Percentiles rank a stretch among this genome's conserved stretches.
Conservation (phyloP, 2,113 vertebrate species). For the Condylura cristata region DNA sequence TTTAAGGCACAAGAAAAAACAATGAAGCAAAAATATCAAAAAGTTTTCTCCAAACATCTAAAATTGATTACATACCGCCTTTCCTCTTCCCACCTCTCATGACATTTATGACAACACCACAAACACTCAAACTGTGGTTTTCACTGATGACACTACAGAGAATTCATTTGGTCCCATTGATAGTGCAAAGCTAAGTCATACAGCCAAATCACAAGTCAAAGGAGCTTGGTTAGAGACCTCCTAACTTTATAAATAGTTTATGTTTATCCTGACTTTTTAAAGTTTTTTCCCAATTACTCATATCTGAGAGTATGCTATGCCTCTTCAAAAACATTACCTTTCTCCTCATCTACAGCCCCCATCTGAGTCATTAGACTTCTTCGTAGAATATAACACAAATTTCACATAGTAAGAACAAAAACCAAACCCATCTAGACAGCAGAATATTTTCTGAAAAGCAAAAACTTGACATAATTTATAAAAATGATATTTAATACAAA, state of each 20-base stretch:
- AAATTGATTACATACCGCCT: neutral
- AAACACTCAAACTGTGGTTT: neutral
- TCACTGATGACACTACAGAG: neutral
- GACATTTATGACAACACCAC: neutral
- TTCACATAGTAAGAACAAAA: conserved; percentile 6
- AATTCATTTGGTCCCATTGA: neutral
- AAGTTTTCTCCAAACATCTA: neutral
- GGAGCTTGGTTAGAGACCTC: no score
- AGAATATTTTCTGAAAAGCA: neutral
- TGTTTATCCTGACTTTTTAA: neutral
- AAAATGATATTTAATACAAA: neutral
- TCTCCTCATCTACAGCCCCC: neutral
- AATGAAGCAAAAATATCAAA: neutral
- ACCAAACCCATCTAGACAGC: neutral
- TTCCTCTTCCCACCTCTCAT: neutral
- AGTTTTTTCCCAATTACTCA: neutral
- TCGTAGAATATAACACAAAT: neutral
- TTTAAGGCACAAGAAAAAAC: conserved; percentile 22
- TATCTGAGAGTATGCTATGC: neutral
- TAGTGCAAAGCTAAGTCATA: neutral
- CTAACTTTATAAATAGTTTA: conserved; percentile 17
- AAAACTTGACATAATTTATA: neutral
- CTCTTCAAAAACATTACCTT: neutral
- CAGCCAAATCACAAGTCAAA: no score
- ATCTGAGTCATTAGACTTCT: neutral